Evolutionary conservation across 1,140 invertebrate species (phyloP), one percentile per base, ranked within the genome.

Genomic region (Contarinia nasturtii): DNA sequence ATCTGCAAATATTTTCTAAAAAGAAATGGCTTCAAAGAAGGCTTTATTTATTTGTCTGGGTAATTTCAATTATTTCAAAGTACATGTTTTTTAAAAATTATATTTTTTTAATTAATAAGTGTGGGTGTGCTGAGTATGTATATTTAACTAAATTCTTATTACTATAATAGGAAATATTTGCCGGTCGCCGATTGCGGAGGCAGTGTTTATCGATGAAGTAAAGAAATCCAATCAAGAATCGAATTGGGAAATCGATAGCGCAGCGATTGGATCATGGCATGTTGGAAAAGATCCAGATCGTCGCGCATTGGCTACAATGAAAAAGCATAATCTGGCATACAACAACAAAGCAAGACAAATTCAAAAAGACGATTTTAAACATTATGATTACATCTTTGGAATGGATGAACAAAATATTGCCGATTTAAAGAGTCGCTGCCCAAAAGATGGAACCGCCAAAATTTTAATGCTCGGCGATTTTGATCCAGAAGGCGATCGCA

Each of bases 161-260:
- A n/a, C n/a, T n/a, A n/a, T n/a, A n/a, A n/a, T 50, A 73, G 89
- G 88, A 14, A 94, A 94, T 57, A 94, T 92, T 53, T 95, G 90
- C 62, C 74, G 91, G n/a, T 94, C 89, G 12, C 89, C 91, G 7
- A 93, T 93, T 51, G 89, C 89, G 17, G 89, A 93, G 65, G 87
- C 85, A 8, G 84, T 94, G 1, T 92, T 94, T 67, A 62, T 71
- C 22, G 72, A 90, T 51, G 60, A 75, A 10, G 66, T 86, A 8
- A 72, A 73, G 53, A 72, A 85, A 55, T 63, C 68, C 49, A 71
- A 72, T 37, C 53, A 77, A 7, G 52, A 63, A 1, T 65, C 76
- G 52, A 55, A 77, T 53, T 93, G 87, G 89, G 68, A 76, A 51
- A 79, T 88, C 3, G 88, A 95, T 57, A 93, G 88, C 68, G 86